Conservation (phyloP, 1,140 invertebrate genomes). For the Drosophila chauvacae region DNA sequence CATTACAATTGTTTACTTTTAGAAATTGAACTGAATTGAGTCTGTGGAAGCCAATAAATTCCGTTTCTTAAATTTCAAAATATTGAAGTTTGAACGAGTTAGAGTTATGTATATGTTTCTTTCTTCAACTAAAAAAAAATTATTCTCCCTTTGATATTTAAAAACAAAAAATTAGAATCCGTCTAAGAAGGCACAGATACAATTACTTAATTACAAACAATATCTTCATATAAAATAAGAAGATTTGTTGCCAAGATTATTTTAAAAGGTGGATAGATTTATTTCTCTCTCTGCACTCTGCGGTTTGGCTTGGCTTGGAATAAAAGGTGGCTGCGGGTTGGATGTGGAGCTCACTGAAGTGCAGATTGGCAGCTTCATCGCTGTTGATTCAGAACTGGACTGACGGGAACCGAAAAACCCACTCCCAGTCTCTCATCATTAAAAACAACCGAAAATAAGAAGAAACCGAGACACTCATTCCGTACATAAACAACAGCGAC, state of each 20-base stretch:
- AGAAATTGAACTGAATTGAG: too few relatives aligned
- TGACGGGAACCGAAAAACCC: slow-evolving; percentile 60
- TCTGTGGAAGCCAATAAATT: too few relatives aligned
- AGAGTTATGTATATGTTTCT: background rate
- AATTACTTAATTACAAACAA: background rate
- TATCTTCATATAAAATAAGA: background rate
- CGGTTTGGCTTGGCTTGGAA: slow-evolving; percentile 30
- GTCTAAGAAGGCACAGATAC: too few relatives aligned
- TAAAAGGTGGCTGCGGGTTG: slow-evolving; percentile 1
- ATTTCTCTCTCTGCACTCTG: slow-evolving; percentile 20
- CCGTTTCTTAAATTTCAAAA: background rate
- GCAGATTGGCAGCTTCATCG: slow-evolving; percentile 53
- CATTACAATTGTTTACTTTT: background rate
- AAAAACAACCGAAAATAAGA: slow-evolving; percentile 52
- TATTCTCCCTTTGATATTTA: background rate
- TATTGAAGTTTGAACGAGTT: background rate
- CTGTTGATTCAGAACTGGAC: slow-evolving; percentile 68
- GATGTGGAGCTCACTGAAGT: slow-evolving; percentile 35
- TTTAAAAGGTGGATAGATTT: background rate
- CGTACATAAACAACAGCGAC: slow-evolving; percentile 56
- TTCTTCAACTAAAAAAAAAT: background rate
- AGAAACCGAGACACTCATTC: slow-evolving; percentile 51
- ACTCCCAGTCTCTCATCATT: slow-evolving; percentile 65
- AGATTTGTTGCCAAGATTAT: too few relatives aligned
- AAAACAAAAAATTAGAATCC: too few relatives aligned